Evolutionary conservation across 64 coral and sea anemone genomes (phyloP), one percentile per base, ranked within the genome.

Genomic region (Porites lutea): DNA sequence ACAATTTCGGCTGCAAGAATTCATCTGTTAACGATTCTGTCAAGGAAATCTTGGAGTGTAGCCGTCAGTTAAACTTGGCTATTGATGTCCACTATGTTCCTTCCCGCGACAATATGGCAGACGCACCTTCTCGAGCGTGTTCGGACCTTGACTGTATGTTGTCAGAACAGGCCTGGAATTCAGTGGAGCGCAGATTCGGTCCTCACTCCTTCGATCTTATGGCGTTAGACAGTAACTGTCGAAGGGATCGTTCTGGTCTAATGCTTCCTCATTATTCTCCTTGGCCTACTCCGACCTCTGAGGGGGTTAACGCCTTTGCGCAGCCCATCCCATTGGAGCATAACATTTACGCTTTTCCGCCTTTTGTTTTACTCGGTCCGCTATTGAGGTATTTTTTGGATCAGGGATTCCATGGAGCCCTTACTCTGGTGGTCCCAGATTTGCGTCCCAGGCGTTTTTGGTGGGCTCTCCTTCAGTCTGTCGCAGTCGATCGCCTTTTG

Each of bases 271-370:
- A 91, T 43, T 91, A 18, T 52, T 53, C 90, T 9, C 90, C 90
- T 27, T 86, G 58, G 43, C 89, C 76, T 12, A 91, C 89, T 8
- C 75, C 89, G 1, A 19, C 19, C 6, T 82, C 89, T 5, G 8
- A 22, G 0, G 91, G 91, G 9, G 59, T 88, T 16, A 93, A 93
- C 57, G 72, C 53, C 13, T 93, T 87, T 18, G 72, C 60, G 5
- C 74, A 87, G 14, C 37, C 48, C 21, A 43, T 92, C 15, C 90
- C 90, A 5, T 2, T 2, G 3, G 69, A 9, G 2, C 66, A 72
- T 6, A 92, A 86, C 16, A 8, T 92, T 5, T 92, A 92, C 43
- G 90, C 65, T 59, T 92, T 74, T 44, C 90, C 54, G 45, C 89
- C 78, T 5, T 86, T 86, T 20, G 15, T 86, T 11, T 61, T 92